These are phyloP conservation scores for Epiblema foenella DNA, from an alignment of 2,888 invertebrate species.

Conservation along the genomic window DNA sequence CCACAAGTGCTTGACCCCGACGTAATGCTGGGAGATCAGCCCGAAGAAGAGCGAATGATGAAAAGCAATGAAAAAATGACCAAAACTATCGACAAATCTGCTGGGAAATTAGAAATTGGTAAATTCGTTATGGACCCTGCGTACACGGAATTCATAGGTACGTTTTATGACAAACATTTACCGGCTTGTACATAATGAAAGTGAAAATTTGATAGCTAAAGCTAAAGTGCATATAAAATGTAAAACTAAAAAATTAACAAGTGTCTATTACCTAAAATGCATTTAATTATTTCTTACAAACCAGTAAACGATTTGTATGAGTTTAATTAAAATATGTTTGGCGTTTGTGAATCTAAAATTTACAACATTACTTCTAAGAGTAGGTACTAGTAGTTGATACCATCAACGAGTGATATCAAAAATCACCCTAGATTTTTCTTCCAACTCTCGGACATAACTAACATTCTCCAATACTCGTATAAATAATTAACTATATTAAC, in stretches of 20 bases:
- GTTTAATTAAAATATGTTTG: not conserved
- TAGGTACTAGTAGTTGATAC: too few species aligned
- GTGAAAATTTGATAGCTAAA: too few species aligned
- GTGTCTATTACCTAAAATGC: not conserved
- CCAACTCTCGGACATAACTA: too few species aligned
- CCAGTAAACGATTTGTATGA: too few species aligned
- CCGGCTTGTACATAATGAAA: not conserved
- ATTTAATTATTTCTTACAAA: not conserved
- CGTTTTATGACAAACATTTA: not conserved
- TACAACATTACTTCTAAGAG: too few species aligned
- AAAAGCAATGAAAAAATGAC: slow-evolving; percentile 80
- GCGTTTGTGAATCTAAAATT: not conserved
- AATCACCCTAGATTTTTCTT: too few species aligned
- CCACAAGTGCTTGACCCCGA: slow-evolving; percentile 72
- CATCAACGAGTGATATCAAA: too few species aligned
- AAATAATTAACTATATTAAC: too few species aligned
- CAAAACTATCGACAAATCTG: slow-evolving; percentile 82
- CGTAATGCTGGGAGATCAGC: slow-evolving; percentile 78
- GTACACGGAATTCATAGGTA: slow-evolving; percentile 95
- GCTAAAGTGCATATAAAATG: too few species aligned
- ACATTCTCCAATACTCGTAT: too few species aligned
- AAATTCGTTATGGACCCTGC: slow-evolving; percentile 93
- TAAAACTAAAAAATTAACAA: not conserved
- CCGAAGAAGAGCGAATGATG: slow-evolving; percentile 77
- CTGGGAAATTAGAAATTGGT: slow-evolving; percentile 90